Base-by-base conservation (phyloP, 2,888 invertebrate species). In the Orchestes rusci region DNA sequence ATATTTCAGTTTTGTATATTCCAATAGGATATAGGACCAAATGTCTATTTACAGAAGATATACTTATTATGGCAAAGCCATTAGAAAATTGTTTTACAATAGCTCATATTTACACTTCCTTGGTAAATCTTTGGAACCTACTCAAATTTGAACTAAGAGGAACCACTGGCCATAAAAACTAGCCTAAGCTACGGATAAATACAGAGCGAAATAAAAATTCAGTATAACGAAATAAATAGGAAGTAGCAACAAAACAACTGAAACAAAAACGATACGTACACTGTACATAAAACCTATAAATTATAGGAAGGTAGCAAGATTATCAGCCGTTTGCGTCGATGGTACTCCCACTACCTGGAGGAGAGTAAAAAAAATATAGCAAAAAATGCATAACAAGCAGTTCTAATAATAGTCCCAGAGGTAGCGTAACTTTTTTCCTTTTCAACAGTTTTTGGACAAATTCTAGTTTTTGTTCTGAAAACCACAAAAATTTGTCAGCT, bases 61-160 rank as follows among this genome's bases (percentile, higher is more conserved):
- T n/a, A n/a, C n/a, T n/a, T n/a, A n/a, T n/a, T n/a, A n/a, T n/a
- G n/a, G n/a, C n/a, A n/a, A n/a, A n/a, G n/a, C n/a, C n/a, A n/a
- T n/a, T n/a, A n/a, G n/a, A n/a, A n/a, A n/a, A n/a, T n/a, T n/a
- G n/a, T n/a, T n/a, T n/a, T n/a, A n/a, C n/a, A n/a, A n/a, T n/a
- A n/a, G n/a, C n/a, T n/a, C n/a, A n/a, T n/a, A n/a, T n/a, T n/a
- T n/a, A n/a, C n/a, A n/a, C n/a, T n/a, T n/a, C n/a, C n/a, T n/a
- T n/a, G n/a, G n/a, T n/a, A n/a, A 42, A 27, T 29, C 42, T 20
- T 35, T 42, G 36, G 36, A 35, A 42, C 42, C 19, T 37, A 43
- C 27, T 37, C 39, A 31, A 45, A 30, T 39, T 45, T 39, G 45
- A 45, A 39, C 39, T 45, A 34, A 23, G 17, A 40, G 45, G 45